phyloP scores from a whole-genome alignment of 2,113 vertebrate genomes.

The Pygathrix nemaeus region DNA sequence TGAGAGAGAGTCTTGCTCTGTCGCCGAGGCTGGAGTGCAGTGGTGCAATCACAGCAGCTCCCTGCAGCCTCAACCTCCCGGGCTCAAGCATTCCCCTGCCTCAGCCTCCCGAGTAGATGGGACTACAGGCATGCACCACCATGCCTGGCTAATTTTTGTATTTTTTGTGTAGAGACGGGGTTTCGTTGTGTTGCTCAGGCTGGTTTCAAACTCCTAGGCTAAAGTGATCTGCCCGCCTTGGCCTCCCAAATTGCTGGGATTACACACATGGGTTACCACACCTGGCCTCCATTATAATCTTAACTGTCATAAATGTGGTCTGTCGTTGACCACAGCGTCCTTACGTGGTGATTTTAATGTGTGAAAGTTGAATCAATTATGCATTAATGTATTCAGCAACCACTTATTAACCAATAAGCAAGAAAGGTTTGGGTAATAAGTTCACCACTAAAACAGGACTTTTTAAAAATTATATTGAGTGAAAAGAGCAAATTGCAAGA shows the following conservation, averaged over 20 bases:
- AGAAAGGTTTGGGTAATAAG: not conserved
- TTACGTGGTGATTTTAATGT: not conserved
- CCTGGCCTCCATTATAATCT: too few relatives aligned
- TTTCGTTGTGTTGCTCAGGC: not conserved
- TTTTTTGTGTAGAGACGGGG: not conserved
- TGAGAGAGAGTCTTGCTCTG: too few relatives aligned
- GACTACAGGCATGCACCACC: not conserved
- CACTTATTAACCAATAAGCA: not conserved
- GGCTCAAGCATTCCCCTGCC: too few relatives aligned
- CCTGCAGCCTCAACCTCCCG: too few relatives aligned
- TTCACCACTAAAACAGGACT: not conserved
- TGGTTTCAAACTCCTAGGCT: not conserved
- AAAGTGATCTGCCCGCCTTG: not conserved
- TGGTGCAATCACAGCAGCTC: too few relatives aligned
- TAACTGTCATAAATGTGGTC: too few relatives aligned
- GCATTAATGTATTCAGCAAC: not conserved
- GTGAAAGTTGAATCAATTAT: not conserved
- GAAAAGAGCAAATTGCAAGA: constrained; percentile 26
- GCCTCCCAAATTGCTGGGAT: not conserved
- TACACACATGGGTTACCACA: not conserved
- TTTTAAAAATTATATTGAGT: constrained; percentile 11
- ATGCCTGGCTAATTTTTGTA: not conserved
- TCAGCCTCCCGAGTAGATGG: not conserved
- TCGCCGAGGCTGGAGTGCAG: too few relatives aligned
- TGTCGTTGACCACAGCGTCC: too few relatives aligned